Conservation (phyloP, 2,888 invertebrate genomes). For the Vandiemenella viatica region DNA sequence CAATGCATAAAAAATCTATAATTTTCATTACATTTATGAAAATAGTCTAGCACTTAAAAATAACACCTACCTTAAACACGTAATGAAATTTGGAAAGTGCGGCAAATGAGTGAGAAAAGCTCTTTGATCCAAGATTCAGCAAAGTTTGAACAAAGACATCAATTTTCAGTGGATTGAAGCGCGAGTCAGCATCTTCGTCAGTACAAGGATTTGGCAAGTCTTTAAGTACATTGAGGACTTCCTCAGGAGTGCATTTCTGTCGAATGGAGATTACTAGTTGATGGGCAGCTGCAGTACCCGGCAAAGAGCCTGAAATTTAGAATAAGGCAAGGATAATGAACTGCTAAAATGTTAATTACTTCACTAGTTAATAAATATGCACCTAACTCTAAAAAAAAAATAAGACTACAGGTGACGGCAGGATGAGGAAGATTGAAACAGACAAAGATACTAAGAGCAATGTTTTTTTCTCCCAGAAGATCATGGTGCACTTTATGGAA, state of each 20-base stretch:
- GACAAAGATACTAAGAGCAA: too few relatives aligned
- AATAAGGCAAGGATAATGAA: slow-evolving; percentile 12
- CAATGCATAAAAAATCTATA: too few relatives aligned
- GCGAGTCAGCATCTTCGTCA: slow-evolving; percentile 55
- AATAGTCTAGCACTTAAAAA: background rate
- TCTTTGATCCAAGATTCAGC: slow-evolving; percentile 85
- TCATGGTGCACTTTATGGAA: too few relatives aligned
- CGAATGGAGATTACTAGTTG: slow-evolving; percentile 75
- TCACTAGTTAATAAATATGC: too few relatives aligned
- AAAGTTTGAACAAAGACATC: slow-evolving; percentile 95
- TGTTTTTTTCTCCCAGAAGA: too few relatives aligned
- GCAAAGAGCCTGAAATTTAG: slow-evolving; percentile 45
- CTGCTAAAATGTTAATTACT: too few relatives aligned
- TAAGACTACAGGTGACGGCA: too few relatives aligned
- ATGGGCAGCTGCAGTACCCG: slow-evolving; percentile 71
- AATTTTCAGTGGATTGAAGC: slow-evolving; percentile 84
- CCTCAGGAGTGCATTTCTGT: slow-evolving; percentile 79
- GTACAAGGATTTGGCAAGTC: slow-evolving; percentile 70
- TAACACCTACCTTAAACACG: slow-evolving; percentile 58
- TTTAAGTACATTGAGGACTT: slow-evolving; percentile 71
- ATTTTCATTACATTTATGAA: background rate
- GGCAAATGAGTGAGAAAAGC: slow-evolving; percentile 95
- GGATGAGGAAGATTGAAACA: too few relatives aligned
- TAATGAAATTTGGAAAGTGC: slow-evolving; percentile 94
- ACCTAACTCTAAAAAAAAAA: too few relatives aligned